Evolutionary conservation across 2,113 vertebrate genomes (phyloP), one percentile per base, ranked within the genome.

Genomic region (Gasterosteus nipponicus): DNA sequence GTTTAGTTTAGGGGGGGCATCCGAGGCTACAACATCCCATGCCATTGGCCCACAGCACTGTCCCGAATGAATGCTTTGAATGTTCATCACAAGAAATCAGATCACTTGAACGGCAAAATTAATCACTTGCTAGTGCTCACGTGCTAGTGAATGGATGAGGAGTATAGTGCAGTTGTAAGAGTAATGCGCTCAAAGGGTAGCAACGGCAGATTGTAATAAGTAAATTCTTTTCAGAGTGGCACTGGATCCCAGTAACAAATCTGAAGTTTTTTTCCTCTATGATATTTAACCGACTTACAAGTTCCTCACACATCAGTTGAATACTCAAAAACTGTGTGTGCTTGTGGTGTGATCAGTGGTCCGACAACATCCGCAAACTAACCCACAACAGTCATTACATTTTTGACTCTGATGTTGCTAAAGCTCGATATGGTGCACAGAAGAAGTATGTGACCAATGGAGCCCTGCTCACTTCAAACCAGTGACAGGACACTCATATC

Each of bases 21-120:
- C 29, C 39, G 18, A 54, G 29, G 42, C 56, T 75, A 57, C 75
- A 63, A 58, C 63, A 70, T 78, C 51, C 35, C 42, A 75, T 85
- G 81, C 61, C 69, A 77, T 64, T 82, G 51, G 87, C 88, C 83
- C 70, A 58, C 29, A 73, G 83, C 82, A 22, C 49, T 80, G 87
- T 81, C 82, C 87, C 68, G 71, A 81, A 87, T 84, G 31, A 68
- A 69, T 10, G 68, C 11, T 80, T 10, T 71, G 63, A 87, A 83
- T 85, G 80, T 80, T 89, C 26, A 73, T 73, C 72, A 66, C 59
- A 60, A 65, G 60, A 64, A 83, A 81, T 69, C 15, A 83, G 77
- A 74, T 51, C 71, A 59, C 63, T 65, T 10, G 46, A 54, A 57
- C 10, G 33, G 19, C 39, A 69, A 73, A 80, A 83, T 67, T 26